Conservation (phyloP, 2,797 vertebrate species). For the Aldrovandia affinis region DNA sequence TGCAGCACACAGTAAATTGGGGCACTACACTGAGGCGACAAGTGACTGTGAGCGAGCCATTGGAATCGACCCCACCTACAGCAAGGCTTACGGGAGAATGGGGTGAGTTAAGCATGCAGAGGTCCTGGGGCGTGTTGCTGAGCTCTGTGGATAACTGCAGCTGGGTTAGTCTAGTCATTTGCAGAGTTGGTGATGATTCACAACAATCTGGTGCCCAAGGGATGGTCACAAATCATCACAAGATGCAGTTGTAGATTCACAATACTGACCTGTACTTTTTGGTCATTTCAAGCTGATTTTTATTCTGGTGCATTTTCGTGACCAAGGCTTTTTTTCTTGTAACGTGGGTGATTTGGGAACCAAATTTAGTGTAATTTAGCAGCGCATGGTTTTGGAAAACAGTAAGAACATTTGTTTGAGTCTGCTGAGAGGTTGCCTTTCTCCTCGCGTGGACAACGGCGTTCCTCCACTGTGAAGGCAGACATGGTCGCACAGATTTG, state of each 20-base stretch:
- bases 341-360: background rate
- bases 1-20: constrained; percentile 94
- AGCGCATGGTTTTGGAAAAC: background rate
- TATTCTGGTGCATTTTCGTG: background rate
- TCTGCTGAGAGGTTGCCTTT: background rate
- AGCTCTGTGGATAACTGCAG: background rate
- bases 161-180: background rate
- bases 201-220: background rate
- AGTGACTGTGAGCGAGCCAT: constrained; percentile 93
- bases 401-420: background rate
- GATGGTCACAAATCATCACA: background rate
- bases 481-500: background rate
- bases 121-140: background rate
- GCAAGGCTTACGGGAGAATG: constrained; percentile 97
- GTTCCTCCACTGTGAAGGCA: background rate
- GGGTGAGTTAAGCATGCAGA: constrained; percentile 76
- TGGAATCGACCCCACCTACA: constrained; percentile 91
- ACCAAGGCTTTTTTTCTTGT: background rate
- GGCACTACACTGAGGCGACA: constrained; percentile 88
- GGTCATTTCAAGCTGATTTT: background rate
- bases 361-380: background rate
- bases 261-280: background rate
- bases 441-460: background rate
- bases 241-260: background rate
- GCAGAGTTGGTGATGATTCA: background rate